Base-by-base conservation (phyloP, 2,888 invertebrate species). In the Temnothorax unifasciatus region DNA sequence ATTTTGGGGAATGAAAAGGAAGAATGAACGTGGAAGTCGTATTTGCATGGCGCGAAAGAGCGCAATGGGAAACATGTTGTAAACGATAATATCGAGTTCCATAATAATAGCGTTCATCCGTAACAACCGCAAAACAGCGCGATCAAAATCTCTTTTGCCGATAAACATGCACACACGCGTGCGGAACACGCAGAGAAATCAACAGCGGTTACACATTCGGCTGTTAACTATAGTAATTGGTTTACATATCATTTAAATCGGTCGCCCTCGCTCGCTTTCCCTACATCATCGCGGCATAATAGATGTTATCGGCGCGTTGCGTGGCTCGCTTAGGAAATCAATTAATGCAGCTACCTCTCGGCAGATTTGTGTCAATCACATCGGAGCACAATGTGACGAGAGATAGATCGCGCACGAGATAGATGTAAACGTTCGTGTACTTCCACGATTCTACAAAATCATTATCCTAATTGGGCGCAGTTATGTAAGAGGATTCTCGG, bases 281-380 rank as follows among this genome's bases (percentile, higher is more conserved):
- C 68, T 52, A 52, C 47, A 44, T 57, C n/a, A 21, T 66, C 50
- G 66, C 1, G 52, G 11, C 21, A 34, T 69, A 69, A 74, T 75
- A 47, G 71, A 74, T 69, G 63, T 59, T 82, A 82, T 85, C 77
- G 82, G 25, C 18, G 25, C 18, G 66, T 69, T 63, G 52, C 54
- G 64, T 41, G 74, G 85, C 34, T 64, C 79, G 69, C 77, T 50
- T 69, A 71, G 77, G 76, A 61, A 79, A 79, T 74, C 85, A 84
- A 89, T 89, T 90, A 90, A 88, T 83, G 82, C 41, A 76, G 73
- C 44, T 59, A 50, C 74, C 86, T 82, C 79, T 82, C 79, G 59
- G 82, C 87, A 68, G 61, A 84, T 82, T 83, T 64, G 57, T 63
- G 89, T 81, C 82, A 79, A 85, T 85, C 87, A 50, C 59, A 81